phyloP scores from a whole-genome alignment of 2,888 invertebrate species.

The Sabellastarte sp. region DNA sequence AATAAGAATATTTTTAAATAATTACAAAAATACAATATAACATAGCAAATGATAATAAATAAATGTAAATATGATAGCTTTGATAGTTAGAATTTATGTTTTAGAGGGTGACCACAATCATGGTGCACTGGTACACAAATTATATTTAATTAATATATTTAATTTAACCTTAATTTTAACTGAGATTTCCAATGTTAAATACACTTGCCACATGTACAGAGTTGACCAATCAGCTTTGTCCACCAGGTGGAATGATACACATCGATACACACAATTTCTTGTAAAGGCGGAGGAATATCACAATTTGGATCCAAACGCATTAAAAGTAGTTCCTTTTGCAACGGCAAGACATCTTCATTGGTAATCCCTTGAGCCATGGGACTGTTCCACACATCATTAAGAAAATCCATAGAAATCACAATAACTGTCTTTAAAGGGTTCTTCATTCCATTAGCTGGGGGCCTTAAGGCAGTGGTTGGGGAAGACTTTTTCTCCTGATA shows the following conservation, averaged over 20 bases:
- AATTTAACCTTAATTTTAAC: no score
- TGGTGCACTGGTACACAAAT: no score
- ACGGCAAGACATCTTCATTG: conserved; percentile 15
- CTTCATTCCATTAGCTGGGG: conserved; percentile 21
- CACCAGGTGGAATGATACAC: conserved; percentile 23
- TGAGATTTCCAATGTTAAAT: not conserved
- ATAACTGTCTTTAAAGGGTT: conserved; percentile 19
- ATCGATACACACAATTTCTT: conserved; percentile 18
- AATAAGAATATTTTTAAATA: no score
- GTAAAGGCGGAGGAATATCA: conserved; percentile 16
- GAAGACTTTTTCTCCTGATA: conserved; percentile 16
- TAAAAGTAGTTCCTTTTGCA: conserved; percentile 16
- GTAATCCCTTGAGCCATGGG: conserved; percentile 12
- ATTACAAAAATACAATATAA: no score
- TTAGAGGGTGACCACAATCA: no score
- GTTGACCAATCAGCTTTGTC: conserved; percentile 19
- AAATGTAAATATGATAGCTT: not conserved
- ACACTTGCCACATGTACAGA: conserved; percentile 15
- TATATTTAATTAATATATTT: no score
- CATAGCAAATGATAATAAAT: no score
- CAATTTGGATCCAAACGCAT: conserved; percentile 8
- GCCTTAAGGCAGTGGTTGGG: no score
- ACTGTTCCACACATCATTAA: no score
- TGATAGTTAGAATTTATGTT: not conserved
- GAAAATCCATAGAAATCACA: conserved; percentile 24